These are phyloP conservation scores for Pelmatolapia mariae DNA, from an alignment of 2,113 vertebrate species.

Conservation along the genomic window DNA sequence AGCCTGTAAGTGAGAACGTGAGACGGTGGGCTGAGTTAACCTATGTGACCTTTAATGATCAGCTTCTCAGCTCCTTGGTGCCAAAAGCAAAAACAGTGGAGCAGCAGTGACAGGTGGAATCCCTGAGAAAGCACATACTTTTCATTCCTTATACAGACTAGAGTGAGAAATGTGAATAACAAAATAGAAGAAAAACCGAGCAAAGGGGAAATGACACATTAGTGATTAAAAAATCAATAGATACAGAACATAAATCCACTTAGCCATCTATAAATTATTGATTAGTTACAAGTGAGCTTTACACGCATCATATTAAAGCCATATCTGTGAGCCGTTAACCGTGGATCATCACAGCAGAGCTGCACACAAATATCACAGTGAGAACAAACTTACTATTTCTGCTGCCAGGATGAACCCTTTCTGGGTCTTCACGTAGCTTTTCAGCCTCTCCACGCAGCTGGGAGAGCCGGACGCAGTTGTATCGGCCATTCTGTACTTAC, in stretches of 20 bases:
- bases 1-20: background rate
- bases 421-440: constrained; percentile 57
- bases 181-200: rapidly evolving
- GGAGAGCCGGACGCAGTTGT: background rate
- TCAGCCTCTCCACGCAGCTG: constrained; percentile 48
- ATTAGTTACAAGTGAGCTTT: background rate
- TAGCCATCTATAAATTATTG: background rate
- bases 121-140: constrained; percentile 22
- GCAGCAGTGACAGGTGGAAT: constrained; percentile 47
- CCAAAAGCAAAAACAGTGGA: constrained; percentile 7
- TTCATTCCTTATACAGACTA: background rate
- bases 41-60: background rate
- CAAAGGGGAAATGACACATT: no score
- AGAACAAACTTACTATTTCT: constrained; percentile 68
- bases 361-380: rapidly evolving
- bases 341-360: rapidly evolving
- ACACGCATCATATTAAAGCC: background rate
- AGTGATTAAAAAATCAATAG: background rate
- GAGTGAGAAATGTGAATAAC: rapidly evolving
- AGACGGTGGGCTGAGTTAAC: background rate
- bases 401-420: constrained; percentile 65
- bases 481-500: constrained; percentile 57
- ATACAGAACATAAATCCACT: background rate
- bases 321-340: rapidly evolving
- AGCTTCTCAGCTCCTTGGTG: constrained; percentile 12